Evolutionary conservation across 1,140 invertebrate genomes (phyloP), one percentile per base, ranked within the genome.

Genomic region (Lepidurus packardi): DNA sequence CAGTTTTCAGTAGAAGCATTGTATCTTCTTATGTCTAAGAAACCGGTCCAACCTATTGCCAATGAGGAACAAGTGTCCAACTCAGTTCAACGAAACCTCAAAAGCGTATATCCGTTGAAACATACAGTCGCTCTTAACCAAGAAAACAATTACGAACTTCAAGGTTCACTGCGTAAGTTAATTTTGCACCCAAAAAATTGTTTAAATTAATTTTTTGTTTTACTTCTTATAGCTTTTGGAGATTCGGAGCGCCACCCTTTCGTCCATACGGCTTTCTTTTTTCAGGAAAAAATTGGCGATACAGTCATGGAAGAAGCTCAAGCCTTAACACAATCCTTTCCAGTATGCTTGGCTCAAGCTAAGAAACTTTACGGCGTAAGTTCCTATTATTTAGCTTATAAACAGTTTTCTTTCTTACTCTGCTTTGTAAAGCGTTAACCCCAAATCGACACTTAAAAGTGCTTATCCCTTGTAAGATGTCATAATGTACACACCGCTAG

Each of bases 241-340:
- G 8, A 45, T 21, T 76, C 43, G n/a, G 41, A 7, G 45, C 77
- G 65, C 16, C 24, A 25, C 25, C 25, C 25, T 25, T 25, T 65
- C 47, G 88, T 90, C 8, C 93, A 96, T 81, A 95, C 93, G 73
- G 86, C 93, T 93, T 83, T n/a, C n/a, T 82, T 91, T 73, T 88
- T 90, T 82, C 90, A 88, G 82, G 88, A 93, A 82, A 85, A 84
- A 13, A 87, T 86, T 34, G 83, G 87, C 81, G 47, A 65, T 21
- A 10, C 7, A 13, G 47, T 65, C 13, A 65, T 6, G 47, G 47
- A 21, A 65, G 16, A 77, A 13, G 75, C 77, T 21, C 81, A 82
- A 16, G 77, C 73, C n/a, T 83, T 94, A 80, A 84, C 92, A 5
- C 92, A 94, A 83, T 87, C 90, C 21, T 93, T 94, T 83, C 88